Conservation (phyloP, 2,113 vertebrate genomes). For the Sinocyclocheilus maitianheensis region DNA sequence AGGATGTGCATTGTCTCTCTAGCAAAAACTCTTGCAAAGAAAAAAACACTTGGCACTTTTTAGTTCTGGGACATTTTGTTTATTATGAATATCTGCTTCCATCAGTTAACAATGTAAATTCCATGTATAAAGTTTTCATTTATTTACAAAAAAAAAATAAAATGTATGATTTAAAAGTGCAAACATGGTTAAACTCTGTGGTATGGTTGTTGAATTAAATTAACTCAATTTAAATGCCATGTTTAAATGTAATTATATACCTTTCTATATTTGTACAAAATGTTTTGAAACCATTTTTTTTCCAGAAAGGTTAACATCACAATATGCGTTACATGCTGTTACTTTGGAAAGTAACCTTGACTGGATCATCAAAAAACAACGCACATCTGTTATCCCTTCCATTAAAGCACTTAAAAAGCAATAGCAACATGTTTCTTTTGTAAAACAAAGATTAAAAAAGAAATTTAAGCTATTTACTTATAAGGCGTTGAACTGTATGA, state of each 20-base stretch:
- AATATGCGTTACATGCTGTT: conserved; percentile 20
- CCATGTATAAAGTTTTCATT: not conserved
- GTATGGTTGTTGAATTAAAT: conserved; percentile 5
- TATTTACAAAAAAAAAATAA: not conserved
- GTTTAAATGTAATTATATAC: not conserved
- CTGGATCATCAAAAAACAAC: not conserved
- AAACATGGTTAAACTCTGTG: not conserved
- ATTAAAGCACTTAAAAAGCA: not conserved
- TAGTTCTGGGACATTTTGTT: not conserved
- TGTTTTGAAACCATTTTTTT: not conserved
- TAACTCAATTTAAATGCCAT: not conserved
- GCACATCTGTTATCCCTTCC: not conserved
- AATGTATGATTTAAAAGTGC: not conserved
- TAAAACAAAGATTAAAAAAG: not conserved
- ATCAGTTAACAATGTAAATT: not conserved
- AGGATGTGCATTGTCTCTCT: not conserved
- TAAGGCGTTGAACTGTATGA: not conserved
- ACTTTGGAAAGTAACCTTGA: not conserved
- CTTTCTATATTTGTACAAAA: not conserved
- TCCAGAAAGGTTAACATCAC: conserved; percentile 1
- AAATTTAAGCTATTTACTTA: too few species aligned
- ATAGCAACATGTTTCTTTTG: conserved; percentile 3
- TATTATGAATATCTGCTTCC: not conserved
- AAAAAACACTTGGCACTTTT: not conserved
- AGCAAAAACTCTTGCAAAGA: not conserved